Base-by-base conservation (phyloP, 2,113 vertebrate species). In the Pseudorhombus dupliciocellatus region DNA sequence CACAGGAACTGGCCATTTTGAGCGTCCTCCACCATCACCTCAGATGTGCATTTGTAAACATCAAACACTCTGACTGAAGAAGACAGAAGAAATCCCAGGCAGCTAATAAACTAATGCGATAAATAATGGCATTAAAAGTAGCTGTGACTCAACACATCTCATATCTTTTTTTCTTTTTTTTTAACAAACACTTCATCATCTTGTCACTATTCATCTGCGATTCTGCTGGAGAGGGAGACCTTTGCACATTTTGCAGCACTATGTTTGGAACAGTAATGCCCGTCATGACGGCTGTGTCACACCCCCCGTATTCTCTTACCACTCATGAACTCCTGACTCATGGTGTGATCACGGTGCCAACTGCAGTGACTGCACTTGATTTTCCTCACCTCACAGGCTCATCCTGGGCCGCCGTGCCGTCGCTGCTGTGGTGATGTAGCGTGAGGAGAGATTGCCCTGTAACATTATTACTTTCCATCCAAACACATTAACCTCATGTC, bases 401-500 rank as follows among this genome's bases (percentile, higher is more conserved):
- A 20, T 59, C 66, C 74, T 70, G 7, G 34, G 34, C 70, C 21
- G 5, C 14, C 1, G 25, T 4, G 75, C 66, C 52, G 56, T 67
- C 66, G 64, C 63, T 51, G 26, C 34, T 12, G 53, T 1, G 10
- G 44, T 50, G 76, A 76, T 79, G 70, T 48, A 48, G 54, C 28
- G 7, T 66, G 70, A 66, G 71, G 63, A 63, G 75, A 61, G 67
- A 80, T 65, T 50, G 73, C 37, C 70, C 75, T 44, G 62, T 86
- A 73, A 73, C 78, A 61, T 88, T 77, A 77, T 81, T 82, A 84
- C 61, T 24, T 37, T 54, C 75, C 74, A 77, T 82, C 77, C 76
- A 70, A 69, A 83, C 65, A 66, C 74, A 87, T 88, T 88, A 85
- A 83, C 76, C 77, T 84, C 83, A 80, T 2, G 54, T 55, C 15